phyloP scores from a whole-genome alignment of 2,797 vertebrate genomes.

The Ctenosaura bakeri region DNA sequence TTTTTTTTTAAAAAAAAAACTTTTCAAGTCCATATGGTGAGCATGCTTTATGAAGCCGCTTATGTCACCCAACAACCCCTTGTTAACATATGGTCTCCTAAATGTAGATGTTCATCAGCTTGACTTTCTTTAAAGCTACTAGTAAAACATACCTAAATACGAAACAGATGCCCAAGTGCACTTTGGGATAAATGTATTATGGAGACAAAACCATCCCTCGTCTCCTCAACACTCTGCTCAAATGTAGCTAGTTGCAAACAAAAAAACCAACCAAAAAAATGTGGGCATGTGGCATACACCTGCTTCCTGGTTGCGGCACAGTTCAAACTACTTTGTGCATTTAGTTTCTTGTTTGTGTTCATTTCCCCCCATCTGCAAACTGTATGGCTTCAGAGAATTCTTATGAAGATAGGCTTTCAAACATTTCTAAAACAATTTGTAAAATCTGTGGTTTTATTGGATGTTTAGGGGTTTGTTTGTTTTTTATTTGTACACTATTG shows the following conservation, averaged over 20 bases:
- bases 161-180: slow-evolving; percentile 79
- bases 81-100: slow-evolving; percentile 77
- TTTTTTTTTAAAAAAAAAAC: slow-evolving; percentile 13
- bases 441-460: background rate
- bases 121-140: slow-evolving; percentile 78
- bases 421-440: background rate
- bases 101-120: slow-evolving; percentile 75
- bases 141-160: slow-evolving; percentile 78
- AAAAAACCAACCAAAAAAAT: slow-evolving; percentile 18
- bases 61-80: slow-evolving; percentile 60
- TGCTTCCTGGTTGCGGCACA: slow-evolving; percentile 68
- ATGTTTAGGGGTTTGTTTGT: background rate
- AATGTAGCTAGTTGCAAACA: slow-evolving; percentile 64
- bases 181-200: slow-evolving; percentile 77
- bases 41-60: slow-evolving; percentile 38
- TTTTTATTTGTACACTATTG: background rate
- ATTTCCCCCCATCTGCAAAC: background rate
- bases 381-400: slow-evolving; percentile 37
- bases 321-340: slow-evolving; percentile 60
- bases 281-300: slow-evolving; percentile 79
- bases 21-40: slow-evolving; percentile 40
- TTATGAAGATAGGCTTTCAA: slow-evolving; percentile 3
- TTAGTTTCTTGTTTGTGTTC: slow-evolving; percentile 49
- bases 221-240: slow-evolving; percentile 70
- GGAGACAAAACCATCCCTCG: slow-evolving; percentile 73